Base-by-base conservation (phyloP, 2,113 vertebrate genomes). In the Callionymus lyra region DNA sequence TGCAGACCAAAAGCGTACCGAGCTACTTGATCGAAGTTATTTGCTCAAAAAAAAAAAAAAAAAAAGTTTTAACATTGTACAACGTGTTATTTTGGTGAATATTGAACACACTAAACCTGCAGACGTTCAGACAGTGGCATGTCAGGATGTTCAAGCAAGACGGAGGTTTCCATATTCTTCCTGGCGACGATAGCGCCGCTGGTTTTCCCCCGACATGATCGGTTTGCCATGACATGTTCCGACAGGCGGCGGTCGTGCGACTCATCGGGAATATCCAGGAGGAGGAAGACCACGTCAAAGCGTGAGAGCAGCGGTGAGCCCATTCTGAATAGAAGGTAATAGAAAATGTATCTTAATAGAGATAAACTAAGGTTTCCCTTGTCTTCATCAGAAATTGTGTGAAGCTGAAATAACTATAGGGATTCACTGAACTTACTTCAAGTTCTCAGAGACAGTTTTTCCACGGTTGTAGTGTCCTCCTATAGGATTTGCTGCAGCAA, bases 401-500 rank as follows among this genome's bases (percentile, higher is more conserved):
- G 21, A 27, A 27, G 21, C 8, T 4, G 8, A 8, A 8, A 27
- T 27, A 27, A 27, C 8, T 27, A 5, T 27, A 27, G 21, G 8
- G 8, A 27, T 27, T 27, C 21, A 16, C 12, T 14, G 8, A 12
- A 58, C 77, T 60, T 84, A 99, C 95, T 94, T 98, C 38, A 99
- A 74, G 56, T 99, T 99, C 76, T 99, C 95, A 21, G 94, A 96
- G 10, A 99, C 95, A 0, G 93, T 97, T 79, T 91, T 97, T 41
- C 86, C 89, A 77, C 93, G 90, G 82, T 97, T 98, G 47, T 99
- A 98, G 73, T 99, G 95, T 36, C 95, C 95, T 60, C 95, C 93
- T 1, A 87, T 76, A 0, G 95, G 95, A 68, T 99, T 99, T 21
- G 94, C 95, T 18, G 95, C 94, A 38, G 95, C 95, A 14, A 97